Base-by-base conservation (phyloP, 2,888 invertebrate species). In the Onthophagus sagittarius region DNA sequence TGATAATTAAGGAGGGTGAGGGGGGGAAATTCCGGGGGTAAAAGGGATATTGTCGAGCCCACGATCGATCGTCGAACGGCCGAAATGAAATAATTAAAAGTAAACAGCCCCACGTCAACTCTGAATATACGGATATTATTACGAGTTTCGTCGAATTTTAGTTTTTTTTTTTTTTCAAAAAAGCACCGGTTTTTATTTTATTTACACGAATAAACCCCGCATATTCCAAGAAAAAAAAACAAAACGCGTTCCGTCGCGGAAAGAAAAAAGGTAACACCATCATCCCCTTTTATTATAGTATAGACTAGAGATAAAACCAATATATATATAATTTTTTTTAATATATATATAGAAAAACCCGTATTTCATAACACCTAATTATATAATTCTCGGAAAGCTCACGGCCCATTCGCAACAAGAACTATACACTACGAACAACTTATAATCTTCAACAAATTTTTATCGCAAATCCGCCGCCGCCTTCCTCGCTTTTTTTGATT, bases 351-450 rank as follows among this genome's bases (percentile, higher is more conserved):
- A 67, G 23, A 67, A 32, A 67, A 67, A 67, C 67, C 31, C 31
- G 62, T 65, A 72, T 73, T 64, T 63, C 70, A 71, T 73, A 81
- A 81, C 79, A 80, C 83, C 83, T 83, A 85, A 84, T 83, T 84
- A 84, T 80, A 80, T 80, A 76, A 75, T 72, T 80, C 79, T 79
- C 82, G 79, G 78, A 78, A 79, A 82, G 79, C 82, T 82, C 81
- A 84, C 79, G 80, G 83, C 70, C 71, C 63, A 15, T 72, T 71
- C 71, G 62, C 71, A 72, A 71, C 77, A 79, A 84, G 82, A 84
- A 85, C 84, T 83, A 84, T 83, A 83, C 82, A 81, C 82, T 82
- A 83, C 81, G 82, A 84, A 84, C 85, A 85, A 84, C 83, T 83
- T 85, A 83, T 80, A 83, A 80, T 83, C 83, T 67, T 67, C 67